These are phyloP conservation scores for Lagenorhynchus albirostris DNA, from an alignment of 2,113 vertebrate species.

Conservation along the genomic window DNA sequence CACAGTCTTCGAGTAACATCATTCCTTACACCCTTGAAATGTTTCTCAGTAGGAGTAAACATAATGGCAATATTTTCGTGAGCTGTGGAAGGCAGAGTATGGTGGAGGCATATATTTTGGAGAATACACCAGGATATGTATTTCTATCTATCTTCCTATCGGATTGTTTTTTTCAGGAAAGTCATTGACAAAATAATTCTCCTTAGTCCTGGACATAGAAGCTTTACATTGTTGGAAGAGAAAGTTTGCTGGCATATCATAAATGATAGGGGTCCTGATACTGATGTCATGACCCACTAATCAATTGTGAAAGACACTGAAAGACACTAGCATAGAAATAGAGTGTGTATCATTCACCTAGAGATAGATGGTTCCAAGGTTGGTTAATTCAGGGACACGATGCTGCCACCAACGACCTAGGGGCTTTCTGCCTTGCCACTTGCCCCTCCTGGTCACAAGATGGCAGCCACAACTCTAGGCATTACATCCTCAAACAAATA, in stretches of 20 bases:
- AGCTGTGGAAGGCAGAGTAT: not conserved
- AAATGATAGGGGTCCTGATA: not conserved
- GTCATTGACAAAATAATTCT: not conserved
- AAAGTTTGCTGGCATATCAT: not conserved
- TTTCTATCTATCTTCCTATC: not conserved
- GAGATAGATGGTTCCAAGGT: not conserved
- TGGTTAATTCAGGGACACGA: not conserved
- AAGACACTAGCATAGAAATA: not conserved
- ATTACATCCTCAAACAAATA: not conserved
- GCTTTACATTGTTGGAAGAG: not conserved
- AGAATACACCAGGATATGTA: not conserved
- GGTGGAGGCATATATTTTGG: not conserved
- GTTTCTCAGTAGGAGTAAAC: not conserved
- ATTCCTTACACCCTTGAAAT: not conserved
- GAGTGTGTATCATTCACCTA: not conserved
- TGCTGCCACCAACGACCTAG: not conserved
- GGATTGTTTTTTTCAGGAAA: not conserved
- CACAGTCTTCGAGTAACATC: not conserved
- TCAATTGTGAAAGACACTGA: not conserved
- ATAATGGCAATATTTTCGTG: not conserved
- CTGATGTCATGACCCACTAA: not conserved
- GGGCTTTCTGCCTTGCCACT: not conserved
- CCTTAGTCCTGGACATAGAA: not conserved
- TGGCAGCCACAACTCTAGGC: not conserved
- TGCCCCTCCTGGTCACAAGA: not conserved